Evolutionary conservation across 2,797 vertebrate genomes (phyloP).

Genomic region (Staurois parvus): DNA sequence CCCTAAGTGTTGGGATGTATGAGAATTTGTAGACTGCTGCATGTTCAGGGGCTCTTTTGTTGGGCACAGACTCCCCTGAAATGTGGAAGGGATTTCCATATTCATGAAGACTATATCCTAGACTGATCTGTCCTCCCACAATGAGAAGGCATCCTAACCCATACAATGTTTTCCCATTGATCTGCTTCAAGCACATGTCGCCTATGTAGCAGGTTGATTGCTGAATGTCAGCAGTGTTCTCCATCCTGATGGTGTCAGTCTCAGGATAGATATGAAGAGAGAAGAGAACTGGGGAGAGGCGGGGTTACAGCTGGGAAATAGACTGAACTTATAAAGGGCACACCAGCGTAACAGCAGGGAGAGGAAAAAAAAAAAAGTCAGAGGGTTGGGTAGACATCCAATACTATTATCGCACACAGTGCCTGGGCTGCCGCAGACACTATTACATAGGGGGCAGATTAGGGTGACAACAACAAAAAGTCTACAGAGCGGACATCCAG

Average conservation of each 20-base stretch:
- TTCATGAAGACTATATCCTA: too few relatives aligned
- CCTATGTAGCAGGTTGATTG: neutral
- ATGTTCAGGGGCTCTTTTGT: too few relatives aligned
- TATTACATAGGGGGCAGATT: neutral
- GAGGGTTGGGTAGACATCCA: neutral
- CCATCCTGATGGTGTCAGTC: neutral
- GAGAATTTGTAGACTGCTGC: too few relatives aligned
- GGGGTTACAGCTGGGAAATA: constrained; percentile 16
- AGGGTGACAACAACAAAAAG: neutral
- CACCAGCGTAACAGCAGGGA: neutral
- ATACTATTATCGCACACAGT: constrained; percentile 16
- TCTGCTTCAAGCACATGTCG: too few relatives aligned
- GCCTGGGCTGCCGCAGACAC: neutral
- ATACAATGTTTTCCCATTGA: too few relatives aligned
- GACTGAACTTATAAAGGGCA: constrained; percentile 36
- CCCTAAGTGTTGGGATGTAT: too few relatives aligned
- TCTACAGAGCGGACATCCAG: neutral
- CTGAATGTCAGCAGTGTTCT: neutral
- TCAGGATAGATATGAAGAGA: neutral
- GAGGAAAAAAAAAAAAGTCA: neutral
- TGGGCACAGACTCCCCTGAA: too few relatives aligned
- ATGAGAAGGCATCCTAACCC: too few relatives aligned
- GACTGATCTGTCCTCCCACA: too few relatives aligned
- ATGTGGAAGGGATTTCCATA: too few relatives aligned
- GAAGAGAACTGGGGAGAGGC: neutral